Evolutionary conservation across 2,113 vertebrate genomes (phyloP).

Genomic region (Nothobranchius furzeri): DNA sequence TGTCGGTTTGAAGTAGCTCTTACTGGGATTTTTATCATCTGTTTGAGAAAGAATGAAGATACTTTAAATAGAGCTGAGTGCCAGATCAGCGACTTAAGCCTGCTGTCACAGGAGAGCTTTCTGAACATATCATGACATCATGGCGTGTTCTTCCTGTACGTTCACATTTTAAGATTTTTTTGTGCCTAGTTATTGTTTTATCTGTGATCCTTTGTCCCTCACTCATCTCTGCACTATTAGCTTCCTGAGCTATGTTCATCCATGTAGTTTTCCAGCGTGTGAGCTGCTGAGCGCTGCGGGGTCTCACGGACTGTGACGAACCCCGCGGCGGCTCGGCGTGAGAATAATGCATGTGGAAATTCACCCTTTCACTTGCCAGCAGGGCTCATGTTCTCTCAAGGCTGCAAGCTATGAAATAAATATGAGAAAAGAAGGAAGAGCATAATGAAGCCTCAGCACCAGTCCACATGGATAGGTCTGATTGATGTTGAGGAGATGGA

Average conservation of each 20-base stretch:
- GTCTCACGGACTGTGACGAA: constrained; percentile 5
- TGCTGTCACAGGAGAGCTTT: too few species aligned
- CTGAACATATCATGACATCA: too few species aligned
- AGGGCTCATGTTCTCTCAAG: constrained; percentile 43
- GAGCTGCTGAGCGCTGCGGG: neutral
- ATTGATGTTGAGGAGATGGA: constrained; percentile 34
- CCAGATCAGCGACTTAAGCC: too few species aligned
- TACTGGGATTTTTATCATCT: too few species aligned
- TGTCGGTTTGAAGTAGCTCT: too few species aligned
- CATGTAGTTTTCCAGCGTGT: neutral
- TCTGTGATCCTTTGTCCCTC: neutral
- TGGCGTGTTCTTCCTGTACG: too few species aligned
- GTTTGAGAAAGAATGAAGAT: too few species aligned
- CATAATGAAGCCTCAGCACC: constrained; percentile 58
- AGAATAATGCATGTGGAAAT: constrained; percentile 78
- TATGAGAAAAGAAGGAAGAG: constrained; percentile 54
- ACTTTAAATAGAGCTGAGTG: too few species aligned
- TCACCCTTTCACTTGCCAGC: constrained; percentile 72
- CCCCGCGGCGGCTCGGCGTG: constrained; percentile 34
- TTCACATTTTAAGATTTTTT: too few species aligned
- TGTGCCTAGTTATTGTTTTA: too few species aligned
- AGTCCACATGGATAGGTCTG: constrained; percentile 28
- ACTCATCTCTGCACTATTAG: neutral
- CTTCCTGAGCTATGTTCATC: neutral
- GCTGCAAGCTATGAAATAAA: constrained; percentile 73